Conservation (phyloP, 2,888 invertebrate genomes). For the Mayetiola destructor region DNA sequence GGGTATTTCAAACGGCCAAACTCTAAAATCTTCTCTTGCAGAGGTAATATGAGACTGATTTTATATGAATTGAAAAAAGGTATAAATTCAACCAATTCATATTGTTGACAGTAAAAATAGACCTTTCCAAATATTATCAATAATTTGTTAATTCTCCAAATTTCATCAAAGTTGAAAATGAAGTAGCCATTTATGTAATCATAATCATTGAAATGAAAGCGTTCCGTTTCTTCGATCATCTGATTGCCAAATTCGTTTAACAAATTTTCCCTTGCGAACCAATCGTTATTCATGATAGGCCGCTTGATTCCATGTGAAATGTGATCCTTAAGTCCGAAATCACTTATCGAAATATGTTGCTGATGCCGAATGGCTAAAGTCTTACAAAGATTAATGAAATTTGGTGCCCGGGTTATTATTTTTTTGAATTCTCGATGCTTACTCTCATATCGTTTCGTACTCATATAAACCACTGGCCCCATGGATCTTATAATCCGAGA, state of each 20-base stretch:
- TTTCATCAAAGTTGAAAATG: no score
- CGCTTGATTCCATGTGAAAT: not conserved
- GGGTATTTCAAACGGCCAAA: no score
- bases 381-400: not conserved
- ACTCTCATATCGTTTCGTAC: not conserved
- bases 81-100: no score
- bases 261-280: not conserved
- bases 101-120: no score
- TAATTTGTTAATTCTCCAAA: no score
- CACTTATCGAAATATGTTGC: not conserved
- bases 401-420: not conserved
- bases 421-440: not conserved
- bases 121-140: no score
- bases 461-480: not conserved
- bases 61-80: no score
- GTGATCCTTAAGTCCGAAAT: not conserved
- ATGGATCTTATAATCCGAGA: not conserved
- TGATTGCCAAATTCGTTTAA: not conserved
- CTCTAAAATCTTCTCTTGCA: no score
- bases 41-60: no score
- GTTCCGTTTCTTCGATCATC: not conserved
- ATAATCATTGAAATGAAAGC: not conserved
- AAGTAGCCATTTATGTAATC: no score
- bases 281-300: not conserved
- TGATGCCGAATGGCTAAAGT: not conserved